These are phyloP conservation scores for Siderastrea siderea DNA, from an alignment of 92 coral and sea anemone genomes.

Conservation along the genomic window DNA sequence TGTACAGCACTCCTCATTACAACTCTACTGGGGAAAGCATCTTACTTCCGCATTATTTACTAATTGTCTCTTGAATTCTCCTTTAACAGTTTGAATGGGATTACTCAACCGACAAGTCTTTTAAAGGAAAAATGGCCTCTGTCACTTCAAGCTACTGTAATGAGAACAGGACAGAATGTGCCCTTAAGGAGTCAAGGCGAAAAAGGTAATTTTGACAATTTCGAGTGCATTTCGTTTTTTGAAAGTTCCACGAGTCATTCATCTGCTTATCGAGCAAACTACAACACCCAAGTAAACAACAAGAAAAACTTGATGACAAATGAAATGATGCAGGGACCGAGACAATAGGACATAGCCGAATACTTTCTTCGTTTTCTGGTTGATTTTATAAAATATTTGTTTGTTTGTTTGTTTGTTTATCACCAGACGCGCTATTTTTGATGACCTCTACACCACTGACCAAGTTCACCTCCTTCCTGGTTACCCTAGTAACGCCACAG, in stretches of 20 bases:
- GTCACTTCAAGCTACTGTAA: not conserved
- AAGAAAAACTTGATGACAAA: too few relatives aligned
- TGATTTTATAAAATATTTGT: not conserved
- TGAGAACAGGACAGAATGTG: constrained; percentile 3
- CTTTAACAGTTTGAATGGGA: constrained; percentile 12
- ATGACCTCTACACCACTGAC: not conserved
- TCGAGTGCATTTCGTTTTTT: too few relatives aligned
- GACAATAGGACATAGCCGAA: too few relatives aligned
- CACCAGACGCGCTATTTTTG: not conserved
- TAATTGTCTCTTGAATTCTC: not conserved
- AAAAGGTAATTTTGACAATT: not conserved
- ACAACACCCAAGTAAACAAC: too few relatives aligned
- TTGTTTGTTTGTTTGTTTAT: not conserved
- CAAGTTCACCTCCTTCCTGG: constrained; percentile 23
- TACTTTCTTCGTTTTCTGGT: too few relatives aligned
- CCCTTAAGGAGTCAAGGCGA: not conserved
- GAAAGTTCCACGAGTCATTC: too few relatives aligned
- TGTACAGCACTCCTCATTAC: too few relatives aligned
- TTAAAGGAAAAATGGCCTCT: constrained; percentile 2
- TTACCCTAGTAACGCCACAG: not conserved
- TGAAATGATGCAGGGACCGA: too few relatives aligned
- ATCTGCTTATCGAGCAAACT: too few relatives aligned
- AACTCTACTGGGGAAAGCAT: not conserved
- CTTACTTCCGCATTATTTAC: not conserved
- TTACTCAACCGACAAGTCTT: constrained; percentile 4